These are phyloP conservation scores for Armadillidium nasatum DNA, from an alignment of 1,140 invertebrate genomes.

Conservation along the genomic window DNA sequence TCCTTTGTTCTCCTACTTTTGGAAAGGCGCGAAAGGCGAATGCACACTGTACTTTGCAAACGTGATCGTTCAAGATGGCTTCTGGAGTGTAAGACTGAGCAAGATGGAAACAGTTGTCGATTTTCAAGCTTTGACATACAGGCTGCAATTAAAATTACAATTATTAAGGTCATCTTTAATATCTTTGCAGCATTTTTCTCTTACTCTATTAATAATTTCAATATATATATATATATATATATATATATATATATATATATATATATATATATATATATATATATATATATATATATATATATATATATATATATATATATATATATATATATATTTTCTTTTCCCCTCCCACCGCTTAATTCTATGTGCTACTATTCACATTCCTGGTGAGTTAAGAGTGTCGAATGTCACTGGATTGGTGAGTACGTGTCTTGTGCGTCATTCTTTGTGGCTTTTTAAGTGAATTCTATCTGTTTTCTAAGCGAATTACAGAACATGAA, in stretches of 20 bases:
- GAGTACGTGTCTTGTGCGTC: no score
- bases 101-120: constrained; percentile 55
- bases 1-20: constrained; percentile 44
- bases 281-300: neutral
- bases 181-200: no score
- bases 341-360: no score
- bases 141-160: constrained; percentile 49
- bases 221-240: constrained; percentile 27
- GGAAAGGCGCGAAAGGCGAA: constrained; percentile 55
- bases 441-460: no score
- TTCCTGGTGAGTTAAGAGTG: no score
- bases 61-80: constrained; percentile 54
- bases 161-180: no score
- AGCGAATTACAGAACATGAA: no score
- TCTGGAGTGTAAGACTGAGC: constrained; percentile 50
- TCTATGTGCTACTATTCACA: no score
- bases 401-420: no score
- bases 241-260: constrained; percentile 26
- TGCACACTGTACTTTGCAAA: constrained; percentile 58
- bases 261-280: constrained; percentile 22
- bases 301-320: neutral
- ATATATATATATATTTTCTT: neutral
- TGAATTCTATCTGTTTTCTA: no score
- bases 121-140: constrained; percentile 55
- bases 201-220: neutral